Evolutionary conservation across 2,797 vertebrate species (phyloP), one percentile per base, ranked within the genome.

Genomic region (Tarsius wallacei): DNA sequence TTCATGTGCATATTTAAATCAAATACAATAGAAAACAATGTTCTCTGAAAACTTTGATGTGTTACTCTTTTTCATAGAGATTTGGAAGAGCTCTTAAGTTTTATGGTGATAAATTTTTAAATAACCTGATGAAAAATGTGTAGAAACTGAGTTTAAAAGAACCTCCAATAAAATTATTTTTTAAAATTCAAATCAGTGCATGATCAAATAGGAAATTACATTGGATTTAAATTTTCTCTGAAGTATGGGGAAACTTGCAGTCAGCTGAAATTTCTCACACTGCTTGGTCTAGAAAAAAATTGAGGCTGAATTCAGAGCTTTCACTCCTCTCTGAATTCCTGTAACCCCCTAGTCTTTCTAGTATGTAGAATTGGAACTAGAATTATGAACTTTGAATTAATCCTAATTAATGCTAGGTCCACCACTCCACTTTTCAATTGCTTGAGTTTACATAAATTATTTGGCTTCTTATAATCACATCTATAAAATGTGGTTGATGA

Each of bases 141-240:
- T 92, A 92, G 87, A n/a, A 94, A 78, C 86, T 73, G 12, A 70
- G 28, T 92, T 90, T 85, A 70, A 95, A 95, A 95, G 91, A 94
- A 88, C 7, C 28, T 82, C 51, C 66, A 68, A 82, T 90, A 74
- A 93, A 93, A 86, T 73, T 91, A 68, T 70, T 81, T 96, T 87
- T 91, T 89, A 2, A 64, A 73, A 90, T 94, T 90, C 31, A 97
- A 88, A 28, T 82, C 47, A 24, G 33, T 68, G 15, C 68, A 42
- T 78, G 88, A 85, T 85, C 28, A 87, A 95, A 91, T 42, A 90
- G 73, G 33, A 96, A 74, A 90, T 91, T 92, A 94, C 11, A 90
- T 5, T 47, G 31, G 36, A 81, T 83, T 92, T 96, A 55, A 55
- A 33, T 90, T 92, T 94, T 87, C 91, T 93, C 51, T 91, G 49